Evolutionary conservation across 2,113 vertebrate species (phyloP), one percentile per base, ranked within the genome.

Genomic region (Pollachius pollachius): DNA sequence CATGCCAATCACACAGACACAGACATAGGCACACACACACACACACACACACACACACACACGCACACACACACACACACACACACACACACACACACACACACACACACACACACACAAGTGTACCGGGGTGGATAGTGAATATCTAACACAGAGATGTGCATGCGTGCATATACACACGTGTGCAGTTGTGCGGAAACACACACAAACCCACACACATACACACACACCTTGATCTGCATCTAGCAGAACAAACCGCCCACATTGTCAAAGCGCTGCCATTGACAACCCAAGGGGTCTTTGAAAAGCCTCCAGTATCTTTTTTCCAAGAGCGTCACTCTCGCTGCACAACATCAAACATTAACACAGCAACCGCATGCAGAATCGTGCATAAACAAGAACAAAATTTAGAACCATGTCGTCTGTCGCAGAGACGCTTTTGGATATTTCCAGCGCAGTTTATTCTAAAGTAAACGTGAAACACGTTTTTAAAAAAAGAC

Each of bases 261-360:
- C 76, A 83, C 79, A 21, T 74, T 68, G 56, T 69, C 71, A 78
- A 79, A 82, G 84, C 72, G 56, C 67, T 41, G 64, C 62, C 70
- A 77, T 54, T 67, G 81, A 70, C 68, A 83, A 76, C 80, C 84
- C 76, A 57, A 75, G 74, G 77, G 78, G 75, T 71, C 86, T 86
- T 82, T 71, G 82, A 88, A 83, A 88, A 84, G 72, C 71, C 73
- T 71, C 71, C 74, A 65, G 68, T 74, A 8, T 57, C 78, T 80
- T n/a, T 78, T 69, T 76, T 41, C 48, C 21, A 9, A 60, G 52
- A 34, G 61, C 41, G 70, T 64, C 68, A 54, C 77, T 79, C 69
- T 68, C 18, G 64, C 78, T 74, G 72, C 67, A 80, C 54, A 62
- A 80, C 63, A 86, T 77, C 76, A 85, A 84, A 80, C 60, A 23